phyloP scores from a whole-genome alignment of 2,113 vertebrate genomes.

The Pithys albifrons region DNA sequence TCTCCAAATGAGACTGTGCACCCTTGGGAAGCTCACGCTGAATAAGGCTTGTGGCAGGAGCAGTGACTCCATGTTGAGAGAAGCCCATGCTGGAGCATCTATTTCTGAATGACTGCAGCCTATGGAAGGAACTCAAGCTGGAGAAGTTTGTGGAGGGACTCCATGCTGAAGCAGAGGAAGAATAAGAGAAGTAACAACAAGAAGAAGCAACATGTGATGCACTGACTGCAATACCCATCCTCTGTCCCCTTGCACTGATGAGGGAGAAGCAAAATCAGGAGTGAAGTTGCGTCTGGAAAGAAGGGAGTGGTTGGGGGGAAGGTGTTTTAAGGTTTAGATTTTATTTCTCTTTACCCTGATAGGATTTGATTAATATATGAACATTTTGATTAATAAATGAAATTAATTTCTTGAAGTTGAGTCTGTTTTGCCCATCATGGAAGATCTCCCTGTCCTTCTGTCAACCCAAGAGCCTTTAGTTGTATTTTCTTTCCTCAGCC shows the following conservation, averaged over 20 bases:
- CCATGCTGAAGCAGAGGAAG: too few relatives aligned
- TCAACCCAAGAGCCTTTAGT: background rate
- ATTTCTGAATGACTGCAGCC: background rate
- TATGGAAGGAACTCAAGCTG: too few relatives aligned
- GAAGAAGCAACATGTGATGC: rapidly evolving
- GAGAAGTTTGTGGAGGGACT: background rate
- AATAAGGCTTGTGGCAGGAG: background rate
- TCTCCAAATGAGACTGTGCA: background rate
- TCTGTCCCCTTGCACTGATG: background rate
- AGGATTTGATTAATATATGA: background rate
- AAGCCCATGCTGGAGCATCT: background rate
- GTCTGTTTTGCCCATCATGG: background rate
- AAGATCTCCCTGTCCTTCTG: background rate
- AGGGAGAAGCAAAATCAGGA: background rate
- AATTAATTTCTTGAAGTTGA: background rate
- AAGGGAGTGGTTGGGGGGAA: background rate
- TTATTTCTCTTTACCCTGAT: background rate
- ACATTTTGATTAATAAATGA: background rate
- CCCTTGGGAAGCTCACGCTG: background rate
- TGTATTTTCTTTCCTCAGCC: background rate
- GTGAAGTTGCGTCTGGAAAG: background rate
- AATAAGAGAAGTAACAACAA: background rate
- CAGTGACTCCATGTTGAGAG: background rate
- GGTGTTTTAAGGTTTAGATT: background rate
- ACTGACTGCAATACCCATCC: background rate